A percentile compares a stretch with the other conserved stretches of the same genome.
These are phyloP conservation scores for Pseudococcus longispinus DNA, from an alignment of 2,888 invertebrate species.

Conservation along the genomic window DNA sequence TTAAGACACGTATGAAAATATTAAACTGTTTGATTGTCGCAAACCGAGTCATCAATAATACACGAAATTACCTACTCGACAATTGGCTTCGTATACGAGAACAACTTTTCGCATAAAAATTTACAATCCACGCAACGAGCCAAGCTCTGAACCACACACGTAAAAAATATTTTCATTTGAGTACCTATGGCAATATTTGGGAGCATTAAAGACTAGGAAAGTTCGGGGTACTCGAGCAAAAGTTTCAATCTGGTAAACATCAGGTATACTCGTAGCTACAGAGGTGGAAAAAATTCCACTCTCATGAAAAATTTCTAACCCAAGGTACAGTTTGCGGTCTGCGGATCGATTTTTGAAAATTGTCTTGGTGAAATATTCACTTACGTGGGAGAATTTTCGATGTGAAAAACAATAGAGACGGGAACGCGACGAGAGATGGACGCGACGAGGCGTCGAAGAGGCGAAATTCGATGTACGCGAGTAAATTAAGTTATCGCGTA, in stretches of 20 bases:
- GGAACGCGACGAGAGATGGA: neutral
- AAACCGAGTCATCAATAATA: neutral
- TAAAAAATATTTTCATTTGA: neutral
- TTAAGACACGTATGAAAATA: too few species aligned
- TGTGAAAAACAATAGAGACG: neutral
- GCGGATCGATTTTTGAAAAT: neutral
- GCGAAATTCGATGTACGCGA: neutral
- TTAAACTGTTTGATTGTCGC: too few species aligned
- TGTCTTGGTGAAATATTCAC: neutral
- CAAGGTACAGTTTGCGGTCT: neutral
- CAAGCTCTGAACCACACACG: neutral
- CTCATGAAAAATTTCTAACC: neutral
- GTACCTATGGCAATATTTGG: neutral
- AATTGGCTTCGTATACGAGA: neutral
- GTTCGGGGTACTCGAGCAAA: neutral
- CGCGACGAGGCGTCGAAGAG: neutral
- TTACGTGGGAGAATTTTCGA: neutral
- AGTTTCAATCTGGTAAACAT: neutral
- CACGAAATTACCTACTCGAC: neutral
- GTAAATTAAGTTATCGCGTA: constrained; percentile 16
- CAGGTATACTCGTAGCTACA: neutral
- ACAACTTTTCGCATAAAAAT: neutral
- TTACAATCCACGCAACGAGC: neutral
- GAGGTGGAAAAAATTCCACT: neutral
- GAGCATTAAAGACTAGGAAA: neutral